A percentile compares a stretch with the other conserved stretches of the same genome.
Conservation (phyloP, 2,113 vertebrate species). For the Syngnathus typhle region DNA sequence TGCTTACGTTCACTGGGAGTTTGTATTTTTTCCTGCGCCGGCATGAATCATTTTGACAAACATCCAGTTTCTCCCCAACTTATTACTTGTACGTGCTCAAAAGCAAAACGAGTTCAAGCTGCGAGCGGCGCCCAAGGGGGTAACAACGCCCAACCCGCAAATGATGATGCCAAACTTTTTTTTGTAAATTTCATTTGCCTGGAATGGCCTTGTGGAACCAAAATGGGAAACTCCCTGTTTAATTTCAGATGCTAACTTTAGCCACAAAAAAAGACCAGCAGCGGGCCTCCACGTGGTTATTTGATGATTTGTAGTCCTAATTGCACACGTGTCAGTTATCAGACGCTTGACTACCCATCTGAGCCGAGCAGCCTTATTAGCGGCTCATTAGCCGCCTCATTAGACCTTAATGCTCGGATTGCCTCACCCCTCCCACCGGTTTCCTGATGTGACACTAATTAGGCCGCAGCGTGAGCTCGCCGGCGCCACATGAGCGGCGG, state of each 20-base stretch:
- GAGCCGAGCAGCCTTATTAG: slow-evolving; percentile 64
- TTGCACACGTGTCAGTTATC: neutral
- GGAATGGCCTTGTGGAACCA: neutral
- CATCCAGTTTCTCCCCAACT: slow-evolving; percentile 57
- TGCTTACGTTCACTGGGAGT: slow-evolving; percentile 73
- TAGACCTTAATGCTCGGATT: slow-evolving; percentile 58
- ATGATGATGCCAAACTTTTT: neutral
- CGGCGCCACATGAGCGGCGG: slow-evolving; percentile 19
- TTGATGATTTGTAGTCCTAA: too few relatives aligned
- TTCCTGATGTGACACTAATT: slow-evolving; percentile 65
- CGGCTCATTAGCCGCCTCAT: slow-evolving; percentile 66
- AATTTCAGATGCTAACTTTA: neutral
- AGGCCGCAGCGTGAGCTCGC: slow-evolving; percentile 45
- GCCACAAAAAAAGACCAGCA: too few relatives aligned
- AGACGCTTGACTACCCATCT: neutral
- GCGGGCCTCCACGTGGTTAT: too few relatives aligned
- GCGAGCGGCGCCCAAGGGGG: slow-evolving; percentile 11
- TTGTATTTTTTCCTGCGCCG: slow-evolving; percentile 65
- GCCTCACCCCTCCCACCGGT: slow-evolving; percentile 47
- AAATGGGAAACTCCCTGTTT: neutral
- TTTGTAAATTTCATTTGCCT: neutral
- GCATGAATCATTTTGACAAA: slow-evolving; percentile 75
- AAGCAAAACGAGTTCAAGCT: slow-evolving; percentile 58
- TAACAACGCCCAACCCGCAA: too few relatives aligned
- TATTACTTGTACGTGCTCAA: neutral